Base-by-base conservation (phyloP, 2,888 invertebrate genomes). In the Epinotia nisella region DNA sequence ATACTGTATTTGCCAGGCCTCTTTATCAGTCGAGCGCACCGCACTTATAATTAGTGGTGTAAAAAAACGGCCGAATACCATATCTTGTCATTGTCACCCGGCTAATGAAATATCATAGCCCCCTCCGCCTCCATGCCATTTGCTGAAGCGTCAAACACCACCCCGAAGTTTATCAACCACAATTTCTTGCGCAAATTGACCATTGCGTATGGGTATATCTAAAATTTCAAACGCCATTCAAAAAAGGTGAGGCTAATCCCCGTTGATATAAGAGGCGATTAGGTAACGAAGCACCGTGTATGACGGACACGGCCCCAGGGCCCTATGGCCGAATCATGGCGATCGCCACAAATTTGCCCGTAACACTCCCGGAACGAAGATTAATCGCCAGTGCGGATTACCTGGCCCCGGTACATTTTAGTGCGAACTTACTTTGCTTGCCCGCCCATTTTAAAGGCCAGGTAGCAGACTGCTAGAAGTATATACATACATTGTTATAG, bases 301-400 rank as follows among this genome's bases (percentile, higher is more conserved):
- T 90, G 89, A 90, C 87, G 87, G 85, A 89, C 86, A 88, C 83
- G 86, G 82, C 88, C 87, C 89, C 81, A 78, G 87, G 85, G 89
- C 84, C 85, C 84, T 82, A 84, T 87, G 87, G 85, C 84, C 83
- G 83, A 89, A 90, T 90, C 87, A 87, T 84, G 84, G 86, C 87
- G 83, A 87, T 88, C 86, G 87, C 90, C 90, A 87, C 90, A 89
- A 90, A 90, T 91, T 89, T 86, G 87, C 89, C 90, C 88, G 84
- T 86, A 90, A 88, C 90, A 88, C n/a, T 87, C 90, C 88, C 90
- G 85, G 83, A 77, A 78, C 77, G 79, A 81, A 82, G 82, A 83
- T 83, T 80, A 82, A 83, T 82, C 78, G 80, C 75, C 77, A 76
- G 78, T 72, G 75, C 72, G 76, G 78, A 82, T 82, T 80, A 82